phyloP scores from a whole-genome alignment of 2,113 vertebrate genomes.

The Phalacrocorax pelagicus region DNA sequence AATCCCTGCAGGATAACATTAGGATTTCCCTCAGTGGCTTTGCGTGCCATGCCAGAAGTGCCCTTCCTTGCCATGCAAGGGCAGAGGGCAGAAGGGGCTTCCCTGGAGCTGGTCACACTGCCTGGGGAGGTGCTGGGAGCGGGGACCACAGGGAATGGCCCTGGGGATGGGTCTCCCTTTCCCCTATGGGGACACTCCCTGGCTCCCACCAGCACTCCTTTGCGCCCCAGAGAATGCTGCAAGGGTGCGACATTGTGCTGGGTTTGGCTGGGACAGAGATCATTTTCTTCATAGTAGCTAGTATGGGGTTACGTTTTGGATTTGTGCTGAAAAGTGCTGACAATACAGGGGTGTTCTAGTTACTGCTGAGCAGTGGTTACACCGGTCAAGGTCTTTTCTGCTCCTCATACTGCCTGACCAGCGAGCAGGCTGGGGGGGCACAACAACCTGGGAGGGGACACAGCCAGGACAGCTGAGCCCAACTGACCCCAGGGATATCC shows the following conservation, averaged over 20 bases:
- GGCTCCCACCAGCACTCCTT: not conserved
- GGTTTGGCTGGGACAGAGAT: no score
- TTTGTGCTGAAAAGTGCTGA: no score
- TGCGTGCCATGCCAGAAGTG: not conserved
- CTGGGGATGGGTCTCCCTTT: not conserved
- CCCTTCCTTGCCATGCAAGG: not conserved
- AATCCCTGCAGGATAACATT: not conserved
- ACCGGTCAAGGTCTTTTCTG: no score
- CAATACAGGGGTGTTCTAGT: no score
- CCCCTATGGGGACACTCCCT: rapidly evolving
- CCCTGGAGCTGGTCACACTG: not conserved
- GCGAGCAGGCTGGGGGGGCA: no score
- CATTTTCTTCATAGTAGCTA: no score
- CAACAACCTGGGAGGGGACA: no score
- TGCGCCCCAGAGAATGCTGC: not conserved
- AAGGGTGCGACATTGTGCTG: not conserved
- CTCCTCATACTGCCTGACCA: no score
- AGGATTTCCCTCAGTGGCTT: not conserved
- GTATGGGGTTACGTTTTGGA: no score
- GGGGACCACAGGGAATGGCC: rapidly evolving
- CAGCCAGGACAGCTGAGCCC: no score
- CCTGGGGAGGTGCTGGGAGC: rapidly evolving
- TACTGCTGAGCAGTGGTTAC: no score
- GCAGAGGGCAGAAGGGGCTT: not conserved
- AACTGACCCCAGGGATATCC: no score